Evolutionary conservation across 2,888 invertebrate species (phyloP).

Genomic region (Drosophila stalkeri): DNA sequence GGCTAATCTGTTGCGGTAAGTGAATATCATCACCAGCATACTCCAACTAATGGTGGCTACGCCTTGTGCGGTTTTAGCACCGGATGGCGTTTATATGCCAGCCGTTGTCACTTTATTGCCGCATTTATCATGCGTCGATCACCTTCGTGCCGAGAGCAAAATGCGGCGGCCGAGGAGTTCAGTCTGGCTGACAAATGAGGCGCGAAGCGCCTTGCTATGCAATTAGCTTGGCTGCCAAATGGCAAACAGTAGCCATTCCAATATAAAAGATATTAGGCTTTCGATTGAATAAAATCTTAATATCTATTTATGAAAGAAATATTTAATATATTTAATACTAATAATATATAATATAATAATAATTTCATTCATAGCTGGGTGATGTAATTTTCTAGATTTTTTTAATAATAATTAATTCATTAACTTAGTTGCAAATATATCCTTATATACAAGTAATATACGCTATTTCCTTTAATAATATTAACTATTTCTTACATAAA

Average conservation of each 20-base stretch:
- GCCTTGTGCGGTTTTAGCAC: constrained; percentile 65
- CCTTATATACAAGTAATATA: too few relatives aligned
- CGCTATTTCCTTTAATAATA: too few relatives aligned
- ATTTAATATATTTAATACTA: too few relatives aligned
- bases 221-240: constrained; percentile 60
- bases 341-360: too few relatives aligned
- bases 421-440: too few relatives aligned
- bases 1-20: constrained; percentile 88
- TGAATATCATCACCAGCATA: constrained; percentile 13
- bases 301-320: too few relatives aligned
- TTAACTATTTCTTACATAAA: background rate
- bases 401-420: too few relatives aligned
- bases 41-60: constrained; percentile 6
- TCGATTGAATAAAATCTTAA: background rate
- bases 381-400: too few relatives aligned
- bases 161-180: constrained; percentile 12
- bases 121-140: constrained; percentile 75
- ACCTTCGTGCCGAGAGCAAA: constrained; percentile 52
- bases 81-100: constrained; percentile 60
- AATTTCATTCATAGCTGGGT: background rate
- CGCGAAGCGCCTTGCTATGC: constrained; percentile 62
- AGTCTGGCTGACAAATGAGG: constrained; percentile 61
- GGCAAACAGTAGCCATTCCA: constrained; percentile 35
- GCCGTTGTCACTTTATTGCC: constrained; percentile 59
- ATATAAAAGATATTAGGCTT: background rate